Evolutionary conservation across 2,797 vertebrate genomes (phyloP).

Genomic region (Pipistrellus pipistrellus): DNA sequence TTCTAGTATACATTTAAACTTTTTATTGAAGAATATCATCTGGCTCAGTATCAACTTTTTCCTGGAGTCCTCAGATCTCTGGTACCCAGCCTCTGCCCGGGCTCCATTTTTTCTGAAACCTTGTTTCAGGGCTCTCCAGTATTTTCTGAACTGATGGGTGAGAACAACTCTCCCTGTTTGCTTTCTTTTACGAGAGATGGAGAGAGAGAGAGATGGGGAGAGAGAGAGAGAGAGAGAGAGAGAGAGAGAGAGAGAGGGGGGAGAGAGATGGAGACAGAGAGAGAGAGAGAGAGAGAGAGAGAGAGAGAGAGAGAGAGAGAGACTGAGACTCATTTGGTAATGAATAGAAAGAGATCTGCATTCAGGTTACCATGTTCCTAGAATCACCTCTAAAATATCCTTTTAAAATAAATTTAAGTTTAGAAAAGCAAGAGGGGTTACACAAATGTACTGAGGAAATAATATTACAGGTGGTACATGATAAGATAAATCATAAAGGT

Average conservation of each 20-base stretch:
- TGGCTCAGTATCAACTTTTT: not conserved
- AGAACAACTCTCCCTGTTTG: not conserved
- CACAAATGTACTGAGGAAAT: not conserved
- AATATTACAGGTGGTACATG: not conserved
- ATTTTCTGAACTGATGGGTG: not conserved
- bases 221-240: not conserved
- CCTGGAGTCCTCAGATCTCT: not conserved
- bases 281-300: not conserved
- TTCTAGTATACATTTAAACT: not conserved
- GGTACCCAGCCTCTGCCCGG: not conserved
- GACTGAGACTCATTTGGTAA: not conserved
- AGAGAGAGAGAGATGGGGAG: not conserved
- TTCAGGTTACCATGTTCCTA: not conserved
- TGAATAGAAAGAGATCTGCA: not conserved
- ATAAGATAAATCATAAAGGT: not conserved
- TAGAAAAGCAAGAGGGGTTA: conserved; percentile 3
- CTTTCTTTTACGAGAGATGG: not conserved
- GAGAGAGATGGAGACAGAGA: too few species aligned
- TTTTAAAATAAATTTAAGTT: not conserved
- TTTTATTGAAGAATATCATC: not conserved
- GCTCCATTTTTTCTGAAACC: not conserved
- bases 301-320: not conserved
- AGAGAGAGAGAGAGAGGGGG: too few species aligned
- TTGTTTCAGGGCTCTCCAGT: not conserved
- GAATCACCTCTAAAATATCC: conserved; percentile 9